phyloP scores from a whole-genome alignment of 2,797 vertebrate species.

The Schizopygopsis malacanthus region DNA sequence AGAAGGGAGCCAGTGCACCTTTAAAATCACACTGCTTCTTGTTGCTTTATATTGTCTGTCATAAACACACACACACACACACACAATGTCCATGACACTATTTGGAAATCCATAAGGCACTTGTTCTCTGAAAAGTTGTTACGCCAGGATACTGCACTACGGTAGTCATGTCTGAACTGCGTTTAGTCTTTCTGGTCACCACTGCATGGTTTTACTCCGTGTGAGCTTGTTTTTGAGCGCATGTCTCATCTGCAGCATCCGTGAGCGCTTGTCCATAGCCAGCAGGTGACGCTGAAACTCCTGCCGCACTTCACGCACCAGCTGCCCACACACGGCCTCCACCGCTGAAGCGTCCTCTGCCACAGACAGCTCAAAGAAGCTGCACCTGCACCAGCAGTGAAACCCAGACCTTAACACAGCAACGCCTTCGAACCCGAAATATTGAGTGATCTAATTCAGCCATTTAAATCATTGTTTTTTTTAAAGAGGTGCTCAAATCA shows the following conservation, averaged over 20 bases:
- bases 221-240: conserved; percentile 77
- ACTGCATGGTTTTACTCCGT: conserved; percentile 82
- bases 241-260: conserved; percentile 77
- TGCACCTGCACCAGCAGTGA: conserved; percentile 65
- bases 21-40: background rate
- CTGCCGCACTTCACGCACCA: conserved; percentile 73
- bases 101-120: conserved; percentile 11
- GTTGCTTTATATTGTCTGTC: too few relatives aligned
- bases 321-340: conserved; percentile 72
- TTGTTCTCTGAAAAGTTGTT: background rate
- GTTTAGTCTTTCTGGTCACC: conserved; percentile 66
- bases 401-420: background rate
- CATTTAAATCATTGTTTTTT: background rate
- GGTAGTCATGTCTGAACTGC: background rate
- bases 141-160: background rate
- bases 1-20: background rate
- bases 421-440: background rate
- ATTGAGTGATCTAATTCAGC: too few relatives aligned
- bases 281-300: conserved; percentile 73
- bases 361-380: conserved; percentile 78
- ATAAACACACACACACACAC: background rate
- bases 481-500: background rate
- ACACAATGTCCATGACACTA: background rate
- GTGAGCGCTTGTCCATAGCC: conserved; percentile 74
- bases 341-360: conserved; percentile 71